These are phyloP conservation scores for Eudyptes chrysolophus DNA, from an alignment of 2,113 vertebrate genomes.

Conservation along the genomic window DNA sequence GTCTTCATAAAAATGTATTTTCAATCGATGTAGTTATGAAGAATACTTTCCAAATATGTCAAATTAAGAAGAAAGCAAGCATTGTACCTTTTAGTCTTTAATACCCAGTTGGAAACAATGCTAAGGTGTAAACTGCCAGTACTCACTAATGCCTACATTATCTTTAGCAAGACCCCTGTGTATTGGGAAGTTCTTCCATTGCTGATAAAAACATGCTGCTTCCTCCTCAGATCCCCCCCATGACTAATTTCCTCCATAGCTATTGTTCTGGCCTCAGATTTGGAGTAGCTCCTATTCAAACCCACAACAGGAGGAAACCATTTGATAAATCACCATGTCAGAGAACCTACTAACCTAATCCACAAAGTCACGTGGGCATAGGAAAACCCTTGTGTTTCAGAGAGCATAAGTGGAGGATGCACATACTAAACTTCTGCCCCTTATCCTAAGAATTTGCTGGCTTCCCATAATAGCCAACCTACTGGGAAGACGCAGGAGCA, in stretches of 20 bases:
- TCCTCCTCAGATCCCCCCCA: slow-evolving; percentile 35
- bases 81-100: not conserved
- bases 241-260: slow-evolving; percentile 55
- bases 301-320: slow-evolving; percentile 41
- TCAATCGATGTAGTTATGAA: not conserved
- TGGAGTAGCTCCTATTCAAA: slow-evolving; percentile 40
- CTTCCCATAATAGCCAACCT: not conserved
- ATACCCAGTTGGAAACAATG: not conserved
- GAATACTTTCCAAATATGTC: not conserved
- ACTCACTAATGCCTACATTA: not conserved
- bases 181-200: slow-evolving; percentile 10
- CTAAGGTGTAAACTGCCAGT: not conserved
- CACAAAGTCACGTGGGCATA: not conserved
- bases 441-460: not conserved
- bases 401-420: not conserved
- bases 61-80: not conserved
- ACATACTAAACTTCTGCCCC: not conserved
- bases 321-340: slow-evolving; percentile 36
- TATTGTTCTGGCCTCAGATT: slow-evolving; percentile 58
- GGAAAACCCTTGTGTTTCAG: not conserved
- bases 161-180: not conserved
- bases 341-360: not conserved
- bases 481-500: not conserved
- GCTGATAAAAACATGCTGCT: slow-evolving; percentile 45
- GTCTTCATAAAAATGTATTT: not conserved